A percentile compares a stretch with the other conserved stretches of the same genome.
Evolutionary conservation across 2,888 invertebrate genomes (phyloP).

Genomic region (Trileptium ribeirensis): DNA sequence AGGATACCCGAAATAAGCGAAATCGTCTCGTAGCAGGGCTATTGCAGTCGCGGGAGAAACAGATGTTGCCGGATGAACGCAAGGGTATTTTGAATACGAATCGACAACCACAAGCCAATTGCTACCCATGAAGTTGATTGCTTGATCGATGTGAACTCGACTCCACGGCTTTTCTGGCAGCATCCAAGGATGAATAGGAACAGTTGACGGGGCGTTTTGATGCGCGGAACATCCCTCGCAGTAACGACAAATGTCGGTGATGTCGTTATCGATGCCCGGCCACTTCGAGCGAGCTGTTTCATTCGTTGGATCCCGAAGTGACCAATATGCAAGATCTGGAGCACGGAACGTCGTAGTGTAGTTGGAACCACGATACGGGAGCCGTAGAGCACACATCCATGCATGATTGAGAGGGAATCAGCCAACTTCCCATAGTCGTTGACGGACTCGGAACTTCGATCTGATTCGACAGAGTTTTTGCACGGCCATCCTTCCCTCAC

Average conservation of each 20-base stretch:
- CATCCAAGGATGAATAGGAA: not conserved
- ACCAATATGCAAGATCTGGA: not conserved
- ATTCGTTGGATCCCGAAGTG: not conserved
- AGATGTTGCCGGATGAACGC: not conserved
- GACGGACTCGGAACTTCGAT: not conserved
- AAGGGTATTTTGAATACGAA: not conserved
- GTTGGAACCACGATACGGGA: not conserved
- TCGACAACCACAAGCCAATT: not conserved
- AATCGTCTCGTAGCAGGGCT: not conserved
- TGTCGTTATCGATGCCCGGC: not conserved
- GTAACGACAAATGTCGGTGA: not conserved
- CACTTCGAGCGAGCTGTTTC: not conserved
- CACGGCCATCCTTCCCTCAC: not conserved
- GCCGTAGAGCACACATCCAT: not conserved
- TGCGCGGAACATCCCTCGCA: not conserved
- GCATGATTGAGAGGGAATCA: not conserved
- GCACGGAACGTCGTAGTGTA: not conserved
- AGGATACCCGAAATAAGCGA: not conserved
- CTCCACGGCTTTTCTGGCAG: constrained; percentile 1
- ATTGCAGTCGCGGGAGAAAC: not conserved
- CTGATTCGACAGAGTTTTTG: not conserved
- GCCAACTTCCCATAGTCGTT: not conserved
- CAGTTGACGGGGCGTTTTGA: not conserved
- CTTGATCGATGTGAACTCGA: not conserved
- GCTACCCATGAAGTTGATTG: not conserved